phyloP scores from a whole-genome alignment of 2,113 vertebrate species.

The Ictalurus furcatus region DNA sequence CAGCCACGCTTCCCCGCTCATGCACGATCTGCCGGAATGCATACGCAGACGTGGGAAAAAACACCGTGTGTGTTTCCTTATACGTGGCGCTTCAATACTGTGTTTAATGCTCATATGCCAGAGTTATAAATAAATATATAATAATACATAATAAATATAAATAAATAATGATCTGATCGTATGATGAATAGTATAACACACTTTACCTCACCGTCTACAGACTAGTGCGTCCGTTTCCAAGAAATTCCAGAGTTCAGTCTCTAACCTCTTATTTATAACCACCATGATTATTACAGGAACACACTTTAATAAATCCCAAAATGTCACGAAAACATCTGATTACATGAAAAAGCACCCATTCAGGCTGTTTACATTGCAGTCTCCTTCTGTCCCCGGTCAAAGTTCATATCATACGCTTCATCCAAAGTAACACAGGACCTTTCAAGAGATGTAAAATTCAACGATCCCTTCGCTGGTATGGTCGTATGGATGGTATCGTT shows the following conservation, averaged over 20 bases:
- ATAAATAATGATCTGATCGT: too few species aligned
- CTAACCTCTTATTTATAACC: neutral
- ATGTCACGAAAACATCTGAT: neutral
- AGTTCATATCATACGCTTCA: neutral
- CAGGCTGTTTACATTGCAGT: neutral
- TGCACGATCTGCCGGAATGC: neutral
- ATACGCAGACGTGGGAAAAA: neutral
- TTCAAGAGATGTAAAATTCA: neutral
- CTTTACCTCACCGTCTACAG: neutral
- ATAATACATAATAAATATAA: too few species aligned
- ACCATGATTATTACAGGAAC: neutral
- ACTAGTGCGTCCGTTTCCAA: neutral
- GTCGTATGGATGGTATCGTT: neutral
- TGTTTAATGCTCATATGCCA: neutral
- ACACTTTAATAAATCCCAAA: neutral
- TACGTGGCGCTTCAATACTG: too few species aligned
- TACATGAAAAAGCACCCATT: neutral
- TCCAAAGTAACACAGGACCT: neutral
- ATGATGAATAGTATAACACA: neutral
- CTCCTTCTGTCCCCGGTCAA: neutral
- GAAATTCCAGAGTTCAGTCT: neutral
- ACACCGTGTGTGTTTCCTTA: neutral
- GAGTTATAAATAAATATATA: neutral
- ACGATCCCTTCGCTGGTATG: too few species aligned
- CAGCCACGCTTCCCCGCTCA: neutral